Base-by-base conservation (phyloP, 1,140 invertebrate species). In the Arion vulgaris region DNA sequence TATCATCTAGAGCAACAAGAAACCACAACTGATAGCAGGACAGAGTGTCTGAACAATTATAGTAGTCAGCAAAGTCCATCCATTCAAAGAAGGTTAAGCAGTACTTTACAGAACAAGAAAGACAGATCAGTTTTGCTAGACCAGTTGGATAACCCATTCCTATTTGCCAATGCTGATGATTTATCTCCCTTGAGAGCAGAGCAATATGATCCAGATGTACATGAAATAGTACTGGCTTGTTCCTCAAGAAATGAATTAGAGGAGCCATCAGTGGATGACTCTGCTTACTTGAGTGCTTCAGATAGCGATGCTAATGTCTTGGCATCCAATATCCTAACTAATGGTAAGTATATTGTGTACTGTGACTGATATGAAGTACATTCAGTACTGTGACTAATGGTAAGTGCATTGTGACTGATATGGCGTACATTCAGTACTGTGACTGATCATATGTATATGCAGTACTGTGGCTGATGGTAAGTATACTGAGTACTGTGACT, bases 311-410 rank as follows among this genome's bases (percentile, higher is more conserved):
- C 66, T 34, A 23, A 53, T 9, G n/a, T 7, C 7, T 41, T 13
- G 1, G n/a, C 17, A 34, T 39, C 74, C 2, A 53, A 39, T 39
- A 34, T 19, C 57, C 1, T 57, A 1, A n/a, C 49, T 53, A 49
- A 77, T 34, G 74, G 74, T 77, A 77, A 77, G 49, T 39, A 34
- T n/a, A n/a, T n/a, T n/a, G n/a, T n/a, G n/a, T n/a, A n/a, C n/a
- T n/a, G n/a, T n/a, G n/a, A n/a, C n/a, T n/a, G n/a, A n/a, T n/a
- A n/a, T n/a, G n/a, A n/a, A n/a, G n/a, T n/a, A n/a, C 45, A 49
- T 49, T 19, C 9, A 49, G 45, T 49, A 49, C 19, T 49, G 45
- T 49, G 19, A 49, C 45, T 19, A 49, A 49, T 49, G 45, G 45
- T 49, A 49, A 49, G 45, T 49, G 45, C 19, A 49, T 19, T 49